phyloP scores from a whole-genome alignment of 1,140 invertebrate genomes.

The Meteorus sp. region DNA sequence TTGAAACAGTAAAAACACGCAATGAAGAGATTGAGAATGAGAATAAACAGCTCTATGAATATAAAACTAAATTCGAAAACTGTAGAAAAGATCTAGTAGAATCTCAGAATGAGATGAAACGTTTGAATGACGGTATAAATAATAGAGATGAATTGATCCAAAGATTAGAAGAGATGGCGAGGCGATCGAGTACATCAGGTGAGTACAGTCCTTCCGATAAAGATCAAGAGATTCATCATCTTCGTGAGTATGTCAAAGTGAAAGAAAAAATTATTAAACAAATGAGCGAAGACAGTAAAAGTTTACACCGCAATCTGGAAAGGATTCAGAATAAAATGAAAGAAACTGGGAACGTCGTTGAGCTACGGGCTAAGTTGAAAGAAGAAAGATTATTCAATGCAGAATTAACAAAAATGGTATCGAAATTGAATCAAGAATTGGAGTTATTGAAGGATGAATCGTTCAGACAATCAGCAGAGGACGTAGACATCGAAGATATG shows the following conservation, averaged over 20 bases:
- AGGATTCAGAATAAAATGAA: slow-evolving; percentile 60
- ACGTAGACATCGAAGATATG: slow-evolving; percentile 62
- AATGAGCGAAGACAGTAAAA: slow-evolving; percentile 60
- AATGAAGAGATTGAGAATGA: slow-evolving; percentile 47
- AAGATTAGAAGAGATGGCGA: slow-evolving; percentile 46
- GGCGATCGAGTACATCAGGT: slow-evolving; percentile 38
- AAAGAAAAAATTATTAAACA: slow-evolving; percentile 60
- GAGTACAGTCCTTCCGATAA: slow-evolving; percentile 37
- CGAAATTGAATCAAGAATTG: slow-evolving; percentile 48
- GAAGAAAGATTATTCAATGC: slow-evolving; percentile 49
- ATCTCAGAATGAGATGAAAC: slow-evolving; percentile 40
- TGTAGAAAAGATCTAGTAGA: slow-evolving; percentile 35
- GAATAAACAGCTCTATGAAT: slow-evolving; percentile 45
- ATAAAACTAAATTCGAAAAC: slow-evolving; percentile 39
- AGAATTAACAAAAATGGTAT: slow-evolving; percentile 47
- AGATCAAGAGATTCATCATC: slow-evolving; percentile 57
- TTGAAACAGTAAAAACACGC: slow-evolving; percentile 46
- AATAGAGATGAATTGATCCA: slow-evolving; percentile 44
- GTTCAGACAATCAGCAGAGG: slow-evolving; percentile 29
- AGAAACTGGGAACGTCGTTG: slow-evolving; percentile 54
- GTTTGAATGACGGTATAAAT: slow-evolving; percentile 45
- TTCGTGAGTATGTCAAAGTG: slow-evolving; percentile 64
- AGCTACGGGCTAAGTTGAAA: slow-evolving; percentile 50
- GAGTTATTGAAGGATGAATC: slow-evolving; percentile 39
- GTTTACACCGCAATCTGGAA: slow-evolving; percentile 55